Evolutionary conservation across 2,888 invertebrate genomes (phyloP).

Genomic region (Diarsia dahlii): DNA sequence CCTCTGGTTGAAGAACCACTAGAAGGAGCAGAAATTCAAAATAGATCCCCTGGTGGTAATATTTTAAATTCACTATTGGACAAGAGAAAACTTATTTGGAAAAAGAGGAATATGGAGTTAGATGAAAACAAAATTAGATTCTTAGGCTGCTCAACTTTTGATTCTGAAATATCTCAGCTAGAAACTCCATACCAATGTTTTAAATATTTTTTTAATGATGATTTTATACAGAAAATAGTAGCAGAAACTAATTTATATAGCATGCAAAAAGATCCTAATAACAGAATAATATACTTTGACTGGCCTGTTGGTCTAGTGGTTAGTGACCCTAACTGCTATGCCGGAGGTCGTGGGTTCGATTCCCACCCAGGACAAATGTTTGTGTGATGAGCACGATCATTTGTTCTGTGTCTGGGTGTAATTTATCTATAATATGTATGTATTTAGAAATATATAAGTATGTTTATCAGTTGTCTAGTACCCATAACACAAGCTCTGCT

Average conservation of each 20-base stretch:
- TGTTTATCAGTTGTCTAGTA: too few species aligned
- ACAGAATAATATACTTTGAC: too few species aligned
- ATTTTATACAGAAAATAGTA: slow-evolving; percentile 29
- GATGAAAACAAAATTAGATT: slow-evolving; percentile 70
- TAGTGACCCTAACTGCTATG: too few species aligned
- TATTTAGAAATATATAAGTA: too few species aligned
- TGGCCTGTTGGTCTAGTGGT: too few species aligned
- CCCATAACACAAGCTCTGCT: too few species aligned
- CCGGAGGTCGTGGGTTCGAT: too few species aligned
- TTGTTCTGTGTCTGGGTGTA: too few species aligned
- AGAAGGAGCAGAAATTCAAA: slow-evolving; percentile 48
- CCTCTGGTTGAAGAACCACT: slow-evolving; percentile 48
- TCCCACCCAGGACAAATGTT: too few species aligned
- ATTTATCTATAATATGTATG: too few species aligned
- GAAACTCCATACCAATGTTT: slow-evolving; percentile 10
- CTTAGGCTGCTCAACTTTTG: slow-evolving; percentile 10
- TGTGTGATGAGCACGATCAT: too few species aligned
- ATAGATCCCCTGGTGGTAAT: slow-evolving; percentile 26
- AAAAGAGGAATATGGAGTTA: slow-evolving; percentile 69
- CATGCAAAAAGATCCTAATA: slow-evolving; percentile 41
- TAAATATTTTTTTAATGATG: slow-evolving; percentile 53
- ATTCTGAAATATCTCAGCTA: slow-evolving; percentile 6
- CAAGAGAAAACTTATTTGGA: slow-evolving; percentile 72
- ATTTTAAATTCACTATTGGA: slow-evolving; percentile 61
- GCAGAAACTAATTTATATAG: slow-evolving; percentile 35